Base-by-base conservation (phyloP, 2,113 vertebrate genomes). In the Asarcornis scutulata region DNA sequence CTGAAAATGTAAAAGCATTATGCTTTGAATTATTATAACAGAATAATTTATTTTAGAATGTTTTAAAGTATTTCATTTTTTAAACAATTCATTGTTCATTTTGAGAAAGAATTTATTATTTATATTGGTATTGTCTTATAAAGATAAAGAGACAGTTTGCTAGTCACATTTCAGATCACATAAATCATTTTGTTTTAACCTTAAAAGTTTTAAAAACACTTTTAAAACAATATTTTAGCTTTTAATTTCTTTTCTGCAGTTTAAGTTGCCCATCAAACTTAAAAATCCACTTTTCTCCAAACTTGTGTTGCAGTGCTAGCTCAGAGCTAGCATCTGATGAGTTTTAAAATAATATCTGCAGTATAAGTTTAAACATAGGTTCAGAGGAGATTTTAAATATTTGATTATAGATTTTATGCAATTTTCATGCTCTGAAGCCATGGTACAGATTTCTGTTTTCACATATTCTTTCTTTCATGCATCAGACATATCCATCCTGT, bases 71-170 rank as follows among this genome's bases (percentile, higher is more conserved):
- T 66, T 88, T 50, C 1, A 26, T 69, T 78, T 13, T 71, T 50
- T 34, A 56, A 84, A 40, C 13, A 42, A 73, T 4, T 13, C 0
- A 0, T 60, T 69, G 42, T 78, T 64, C 6, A 13, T 72, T 66
- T 89, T 68, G 9, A 40, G 29, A 52, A 78, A 44, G 2, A 59
- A 5, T 12, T 0, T 7, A 27, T 32, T 84, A 60, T 44, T 86
- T 72, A 59, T 21, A 63, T 17, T 4, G 0, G 0, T 0, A n/a
- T 46, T 69, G 67, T 72, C 60, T 36, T 6, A 15, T 38, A 64
- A 75, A 0, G 0, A 7, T 25, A n/a, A 31, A 77, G 36, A 52
- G 0, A 1, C 52, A 0, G 1, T 80, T 83, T 31, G 7, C 56
- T 46, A 31, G 29, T 75, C 6, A 63, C 6, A 60, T 44, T 69